These are phyloP conservation scores for Druon quercuslanigerum DNA, from an alignment of 1,140 invertebrate genomes.

Conservation along the genomic window DNA sequence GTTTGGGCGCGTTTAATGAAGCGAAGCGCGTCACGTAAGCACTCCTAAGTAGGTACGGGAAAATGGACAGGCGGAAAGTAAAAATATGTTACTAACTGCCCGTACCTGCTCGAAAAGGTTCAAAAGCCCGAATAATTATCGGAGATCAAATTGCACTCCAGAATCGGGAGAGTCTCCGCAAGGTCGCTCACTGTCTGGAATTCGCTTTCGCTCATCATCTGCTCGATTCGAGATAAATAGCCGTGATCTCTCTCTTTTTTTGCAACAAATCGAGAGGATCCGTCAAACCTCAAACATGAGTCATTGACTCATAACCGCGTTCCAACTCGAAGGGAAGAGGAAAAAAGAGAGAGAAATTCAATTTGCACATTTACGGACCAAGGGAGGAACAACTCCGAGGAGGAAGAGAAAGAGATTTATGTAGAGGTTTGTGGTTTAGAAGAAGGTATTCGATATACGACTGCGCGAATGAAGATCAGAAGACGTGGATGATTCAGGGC, in stretches of 20 bases:
- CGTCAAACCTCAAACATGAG: background rate
- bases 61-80: background rate
- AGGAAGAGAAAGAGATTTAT: too few species aligned
- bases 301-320: background rate
- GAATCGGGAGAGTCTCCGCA: background rate
- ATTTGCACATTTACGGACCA: background rate
- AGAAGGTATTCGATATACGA: background rate
- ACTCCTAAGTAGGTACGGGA: background rate
- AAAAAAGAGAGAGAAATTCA: background rate
- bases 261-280: background rate
- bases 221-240: background rate
- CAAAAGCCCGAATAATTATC: background rate
- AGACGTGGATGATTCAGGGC: background rate
- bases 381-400: too few species aligned
- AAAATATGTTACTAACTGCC: constrained; percentile 20
- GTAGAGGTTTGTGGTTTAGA: too few species aligned
- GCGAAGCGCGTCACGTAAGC: constrained; percentile 12
- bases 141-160: background rate
- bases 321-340: background rate
- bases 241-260: background rate
- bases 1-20: constrained; percentile 19
- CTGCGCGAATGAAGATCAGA: background rate
- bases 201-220: constrained; percentile 10
- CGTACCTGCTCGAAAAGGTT: constrained; percentile 11
- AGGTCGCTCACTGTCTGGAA: constrained; percentile 15